Evolutionary conservation across 2,113 vertebrate genomes (phyloP).

Genomic region (Phoxinus phoxinus): DNA sequence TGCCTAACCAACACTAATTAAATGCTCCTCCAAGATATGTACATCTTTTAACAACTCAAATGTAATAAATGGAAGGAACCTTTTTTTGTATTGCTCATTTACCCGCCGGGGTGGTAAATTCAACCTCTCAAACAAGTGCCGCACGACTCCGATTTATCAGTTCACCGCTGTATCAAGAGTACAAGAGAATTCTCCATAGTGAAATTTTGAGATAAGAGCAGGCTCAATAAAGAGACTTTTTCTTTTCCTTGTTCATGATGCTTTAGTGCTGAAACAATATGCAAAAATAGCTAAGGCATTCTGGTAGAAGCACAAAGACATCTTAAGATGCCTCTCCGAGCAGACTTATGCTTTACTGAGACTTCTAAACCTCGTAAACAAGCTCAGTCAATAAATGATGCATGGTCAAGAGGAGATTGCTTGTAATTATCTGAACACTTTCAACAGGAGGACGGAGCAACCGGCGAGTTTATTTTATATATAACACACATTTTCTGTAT

Average conservation of each 20-base stretch:
- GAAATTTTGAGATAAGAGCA: conserved; percentile 48
- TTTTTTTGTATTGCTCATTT: conserved; percentile 24
- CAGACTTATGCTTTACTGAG: background rate
- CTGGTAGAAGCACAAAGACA: conserved; percentile 8
- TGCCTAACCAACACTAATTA: conserved; percentile 59
- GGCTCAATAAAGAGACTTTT: conserved; percentile 76
- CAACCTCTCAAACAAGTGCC: conserved; percentile 56
- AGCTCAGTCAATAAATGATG: conserved; percentile 17
- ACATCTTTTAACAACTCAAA: conserved; percentile 46
- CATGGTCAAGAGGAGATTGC: conserved; percentile 33
- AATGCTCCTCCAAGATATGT: conserved; percentile 59
- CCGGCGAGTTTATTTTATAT: background rate
- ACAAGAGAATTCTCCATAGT: conserved; percentile 32
- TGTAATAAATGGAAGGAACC: conserved; percentile 51
- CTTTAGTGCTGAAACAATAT: conserved; percentile 39
- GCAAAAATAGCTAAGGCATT: conserved; percentile 8
- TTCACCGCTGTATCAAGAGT: conserved; percentile 22
- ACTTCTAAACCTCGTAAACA: background rate
- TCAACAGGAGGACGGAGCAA: background rate
- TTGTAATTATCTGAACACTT: background rate
- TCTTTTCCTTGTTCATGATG: conserved; percentile 71
- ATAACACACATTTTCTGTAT: background rate
- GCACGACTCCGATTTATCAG: conserved; percentile 16
- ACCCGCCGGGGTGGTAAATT: conserved; percentile 41
- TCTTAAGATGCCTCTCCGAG: background rate